Evolutionary conservation across 64 coral and sea anemone species (phyloP).

Genomic region (Exaiptasia diaphana): DNA sequence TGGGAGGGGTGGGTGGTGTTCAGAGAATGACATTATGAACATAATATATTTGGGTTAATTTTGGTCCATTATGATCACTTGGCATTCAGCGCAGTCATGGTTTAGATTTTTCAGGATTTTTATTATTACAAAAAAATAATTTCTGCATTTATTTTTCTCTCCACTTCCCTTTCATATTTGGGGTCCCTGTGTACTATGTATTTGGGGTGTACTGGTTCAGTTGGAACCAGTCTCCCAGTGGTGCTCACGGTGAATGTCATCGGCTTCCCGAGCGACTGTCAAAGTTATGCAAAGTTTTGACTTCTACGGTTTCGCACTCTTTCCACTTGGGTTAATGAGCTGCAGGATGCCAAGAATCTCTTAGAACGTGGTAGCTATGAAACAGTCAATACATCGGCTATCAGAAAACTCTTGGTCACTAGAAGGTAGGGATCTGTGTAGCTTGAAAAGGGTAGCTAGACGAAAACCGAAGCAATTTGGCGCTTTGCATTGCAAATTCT

Average conservation of each 20-base stretch:
- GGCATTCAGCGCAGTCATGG: no score
- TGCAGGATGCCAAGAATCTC: background rate
- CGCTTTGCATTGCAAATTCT: background rate
- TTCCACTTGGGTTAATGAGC: background rate
- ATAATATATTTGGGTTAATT: no score
- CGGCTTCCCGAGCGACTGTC: background rate
- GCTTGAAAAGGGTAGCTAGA: no score
- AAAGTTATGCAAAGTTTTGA: slow-evolving; percentile 40
- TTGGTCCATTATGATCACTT: no score
- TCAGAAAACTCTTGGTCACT: background rate
- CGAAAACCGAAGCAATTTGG: no score
- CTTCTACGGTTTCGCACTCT: background rate
- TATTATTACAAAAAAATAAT: no score
- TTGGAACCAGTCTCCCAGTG: background rate
- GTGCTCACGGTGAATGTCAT: background rate
- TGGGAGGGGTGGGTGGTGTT: no score
- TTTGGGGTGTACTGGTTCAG: background rate
- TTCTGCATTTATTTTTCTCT: no score
- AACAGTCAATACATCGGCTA: background rate
- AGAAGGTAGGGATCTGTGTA: background rate
- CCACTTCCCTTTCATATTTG: no score
- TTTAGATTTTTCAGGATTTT: no score
- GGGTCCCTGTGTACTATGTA: background rate
- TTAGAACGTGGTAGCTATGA: background rate
- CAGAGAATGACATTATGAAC: no score